Percentiles rank a stretch among this genome's conserved stretches.
These are phyloP conservation scores for Chitala chitala DNA, from an alignment of 2,113 vertebrate genomes.

Conservation along the genomic window DNA sequence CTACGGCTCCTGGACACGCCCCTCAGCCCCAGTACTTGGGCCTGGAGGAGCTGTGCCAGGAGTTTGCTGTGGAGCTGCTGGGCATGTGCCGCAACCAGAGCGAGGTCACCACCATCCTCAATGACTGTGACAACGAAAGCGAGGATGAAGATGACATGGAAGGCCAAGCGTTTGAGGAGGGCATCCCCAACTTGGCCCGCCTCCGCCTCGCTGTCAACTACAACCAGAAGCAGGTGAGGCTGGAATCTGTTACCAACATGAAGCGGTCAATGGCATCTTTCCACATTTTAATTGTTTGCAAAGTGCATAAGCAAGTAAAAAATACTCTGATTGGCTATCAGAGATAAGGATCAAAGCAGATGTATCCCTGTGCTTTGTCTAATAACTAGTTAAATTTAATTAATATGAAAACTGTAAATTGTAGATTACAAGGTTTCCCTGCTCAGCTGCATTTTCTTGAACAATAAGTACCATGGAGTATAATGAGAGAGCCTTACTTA, in stretches of 20 bases:
- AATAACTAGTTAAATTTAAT: too few relatives aligned
- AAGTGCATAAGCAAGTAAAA: too few relatives aligned
- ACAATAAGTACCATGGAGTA: too few relatives aligned
- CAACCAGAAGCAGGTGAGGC: constrained; percentile 76
- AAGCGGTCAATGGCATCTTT: not conserved
- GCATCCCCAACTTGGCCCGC: constrained; percentile 78
- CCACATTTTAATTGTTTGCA: too few relatives aligned
- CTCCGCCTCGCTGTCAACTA: constrained; percentile 79
- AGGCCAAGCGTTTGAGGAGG: constrained; percentile 76
- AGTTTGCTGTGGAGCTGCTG: constrained; percentile 80
- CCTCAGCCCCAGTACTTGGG: constrained; percentile 76
- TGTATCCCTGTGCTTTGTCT: too few relatives aligned
- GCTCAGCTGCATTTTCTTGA: too few relatives aligned
- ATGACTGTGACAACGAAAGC: constrained; percentile 57
- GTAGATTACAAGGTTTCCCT: too few relatives aligned
- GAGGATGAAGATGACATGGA: constrained; percentile 59
- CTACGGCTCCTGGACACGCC: not conserved
- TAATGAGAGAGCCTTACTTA: too few relatives aligned
- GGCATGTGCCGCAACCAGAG: constrained; percentile 89
- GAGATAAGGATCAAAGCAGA: too few relatives aligned
- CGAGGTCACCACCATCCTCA: constrained; percentile 79
- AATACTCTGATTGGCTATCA: too few relatives aligned
- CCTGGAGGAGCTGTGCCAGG: constrained; percentile 75
- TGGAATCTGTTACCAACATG: too few relatives aligned
- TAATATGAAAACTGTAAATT: too few relatives aligned